Evolutionary conservation across 1,140 invertebrate genomes (phyloP).

Genomic region (Choristoneura fumiferana): DNA sequence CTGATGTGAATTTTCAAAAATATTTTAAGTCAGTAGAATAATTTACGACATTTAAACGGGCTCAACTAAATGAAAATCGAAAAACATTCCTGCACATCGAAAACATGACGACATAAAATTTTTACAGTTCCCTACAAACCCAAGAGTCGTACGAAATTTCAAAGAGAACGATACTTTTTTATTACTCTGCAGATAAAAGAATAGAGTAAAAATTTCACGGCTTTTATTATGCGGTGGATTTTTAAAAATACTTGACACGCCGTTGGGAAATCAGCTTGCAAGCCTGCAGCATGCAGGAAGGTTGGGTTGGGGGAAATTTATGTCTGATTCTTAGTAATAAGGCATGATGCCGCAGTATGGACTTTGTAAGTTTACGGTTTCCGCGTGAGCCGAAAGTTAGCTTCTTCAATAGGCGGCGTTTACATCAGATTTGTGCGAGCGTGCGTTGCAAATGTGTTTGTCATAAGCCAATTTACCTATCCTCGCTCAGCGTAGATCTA

Average conservation of each 20-base stretch:
- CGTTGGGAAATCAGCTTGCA: constrained; percentile 62
- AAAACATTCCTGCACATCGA: too few species aligned
- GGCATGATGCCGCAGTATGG: neutral
- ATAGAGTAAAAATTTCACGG: constrained; percentile 44
- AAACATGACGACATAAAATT: too few species aligned
- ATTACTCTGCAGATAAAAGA: constrained; percentile 1
- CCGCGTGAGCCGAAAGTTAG: constrained; percentile 15
- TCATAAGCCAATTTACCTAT: too few species aligned
- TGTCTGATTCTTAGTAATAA: neutral
- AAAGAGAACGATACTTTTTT: neutral
- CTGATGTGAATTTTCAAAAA: too few species aligned
- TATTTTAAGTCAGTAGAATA: too few species aligned
- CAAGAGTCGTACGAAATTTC: neutral
- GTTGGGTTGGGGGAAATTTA: neutral
- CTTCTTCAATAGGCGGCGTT: too few species aligned
- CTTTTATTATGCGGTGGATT: constrained; percentile 50
- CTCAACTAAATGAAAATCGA: too few species aligned
- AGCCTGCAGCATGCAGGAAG: neutral
- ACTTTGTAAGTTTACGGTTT: neutral
- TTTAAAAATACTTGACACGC: constrained; percentile 56
- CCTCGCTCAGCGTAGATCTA: too few species aligned
- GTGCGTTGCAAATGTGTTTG: too few species aligned
- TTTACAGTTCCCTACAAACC: too few species aligned
- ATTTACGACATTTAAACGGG: too few species aligned
- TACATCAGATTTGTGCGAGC: too few species aligned